Evolutionary conservation across 2,888 invertebrate species (phyloP).

Genomic region (Dolichopus griseipennis): DNA sequence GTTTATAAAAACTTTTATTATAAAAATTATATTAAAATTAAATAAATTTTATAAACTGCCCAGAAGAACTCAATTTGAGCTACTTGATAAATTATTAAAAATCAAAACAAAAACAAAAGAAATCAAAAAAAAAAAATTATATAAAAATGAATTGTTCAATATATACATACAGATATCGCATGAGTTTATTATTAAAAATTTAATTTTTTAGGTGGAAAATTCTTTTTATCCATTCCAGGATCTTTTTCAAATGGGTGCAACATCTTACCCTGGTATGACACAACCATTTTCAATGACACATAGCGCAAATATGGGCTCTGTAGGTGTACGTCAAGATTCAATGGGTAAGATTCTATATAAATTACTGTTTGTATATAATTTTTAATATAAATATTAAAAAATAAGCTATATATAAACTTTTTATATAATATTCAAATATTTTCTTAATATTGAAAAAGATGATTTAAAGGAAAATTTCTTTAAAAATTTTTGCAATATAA

Average conservation of each 20-base stretch:
- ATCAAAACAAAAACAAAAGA: too few species aligned
- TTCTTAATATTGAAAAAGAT: too few species aligned
- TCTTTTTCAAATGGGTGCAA: constrained; percentile 73
- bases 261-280: constrained; percentile 86
- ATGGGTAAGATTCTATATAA: constrained; percentile 56
- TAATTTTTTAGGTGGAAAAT: not conserved
- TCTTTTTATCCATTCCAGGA: constrained; percentile 30
- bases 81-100: too few species aligned
- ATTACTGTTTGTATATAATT: not conserved
- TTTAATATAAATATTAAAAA: too few species aligned
- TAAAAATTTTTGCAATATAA: too few species aligned
- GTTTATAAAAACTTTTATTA: too few species aligned
- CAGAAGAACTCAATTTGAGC: too few species aligned
- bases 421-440: too few species aligned
- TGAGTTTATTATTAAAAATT: not conserved
- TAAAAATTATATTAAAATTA: too few species aligned
- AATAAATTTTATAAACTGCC: too few species aligned
- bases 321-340: constrained; percentile 79
- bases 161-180: not conserved
- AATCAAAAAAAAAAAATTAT: too few species aligned
- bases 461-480: too few species aligned
- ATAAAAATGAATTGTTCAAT: not conserved
- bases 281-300: constrained; percentile 94
- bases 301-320: constrained; percentile 84
- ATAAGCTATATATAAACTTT: not conserved